phyloP scores from a whole-genome alignment of 2,888 invertebrate species.

The Dioctria linearis region DNA sequence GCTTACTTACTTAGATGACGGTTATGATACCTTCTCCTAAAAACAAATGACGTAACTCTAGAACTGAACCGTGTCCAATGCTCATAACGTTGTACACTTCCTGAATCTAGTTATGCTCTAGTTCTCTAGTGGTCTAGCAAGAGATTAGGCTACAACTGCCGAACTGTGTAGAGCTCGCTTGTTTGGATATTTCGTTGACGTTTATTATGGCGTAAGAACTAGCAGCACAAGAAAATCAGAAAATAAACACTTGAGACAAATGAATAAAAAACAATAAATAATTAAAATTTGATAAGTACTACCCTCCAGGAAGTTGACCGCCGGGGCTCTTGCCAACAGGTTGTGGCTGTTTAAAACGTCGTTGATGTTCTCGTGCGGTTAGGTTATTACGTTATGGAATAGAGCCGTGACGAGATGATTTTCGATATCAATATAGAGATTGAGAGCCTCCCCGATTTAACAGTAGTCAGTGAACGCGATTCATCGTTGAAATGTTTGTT shows the following conservation, averaged over 20 bases:
- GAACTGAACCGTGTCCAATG: background rate
- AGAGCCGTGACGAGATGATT: background rate
- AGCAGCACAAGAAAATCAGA: background rate
- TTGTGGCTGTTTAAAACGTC: too few relatives aligned
- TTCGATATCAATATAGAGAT: background rate
- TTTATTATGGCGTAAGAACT: background rate
- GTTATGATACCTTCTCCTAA: background rate
- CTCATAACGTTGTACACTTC: background rate
- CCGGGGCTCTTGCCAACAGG: background rate
- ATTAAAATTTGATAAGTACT: constrained; percentile 12
- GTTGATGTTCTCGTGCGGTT: background rate
- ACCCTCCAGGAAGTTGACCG: background rate
- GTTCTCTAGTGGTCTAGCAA: background rate
- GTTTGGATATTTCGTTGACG: background rate
- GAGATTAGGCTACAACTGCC: too few relatives aligned
- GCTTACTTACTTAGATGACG: constrained; percentile 1
- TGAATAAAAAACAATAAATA: constrained; percentile 15
- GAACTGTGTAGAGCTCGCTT: too few relatives aligned
- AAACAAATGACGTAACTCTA: constrained; percentile 22
- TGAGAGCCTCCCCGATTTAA: constrained; percentile 10
- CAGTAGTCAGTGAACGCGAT: constrained; percentile 27
- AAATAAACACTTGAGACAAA: background rate
- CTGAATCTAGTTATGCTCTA: background rate
- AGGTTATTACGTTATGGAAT: background rate
- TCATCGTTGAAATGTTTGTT: constrained; percentile 36